Evolutionary conservation across 2,113 vertebrate genomes (phyloP), one percentile per base, ranked within the genome.

Genomic region (Etheostoma spectabile): DNA sequence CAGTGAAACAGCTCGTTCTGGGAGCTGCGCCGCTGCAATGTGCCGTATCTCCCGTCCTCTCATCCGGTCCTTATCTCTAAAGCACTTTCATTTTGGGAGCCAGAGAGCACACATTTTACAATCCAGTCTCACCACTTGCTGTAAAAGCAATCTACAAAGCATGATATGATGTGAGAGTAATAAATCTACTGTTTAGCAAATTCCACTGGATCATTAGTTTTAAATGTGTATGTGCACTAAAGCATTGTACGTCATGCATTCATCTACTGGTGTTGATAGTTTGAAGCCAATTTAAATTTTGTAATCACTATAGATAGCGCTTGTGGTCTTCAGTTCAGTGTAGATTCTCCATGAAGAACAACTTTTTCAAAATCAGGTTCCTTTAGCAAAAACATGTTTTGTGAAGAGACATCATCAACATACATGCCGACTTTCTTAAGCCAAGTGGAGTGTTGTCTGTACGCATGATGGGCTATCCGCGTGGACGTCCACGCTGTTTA

Each of bases 31-130:
- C 30, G 79, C 71, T 77, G 89, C 91, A 89, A 91, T 90, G 84
- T 90, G 89, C 87, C 78, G 73, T 91, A 92, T 92, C 93, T 90
- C 83, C 88, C 83, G 83, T 80, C 84, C 90, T 92, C 89, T 93
- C 86, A 92, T 92, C 91, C 87, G 21, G 77, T 82, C 91, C 92
- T 95, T 93, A 94, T 93, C 93, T 67, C 89, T 85, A 82, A 91
- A 91, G 86, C 87, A 91, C 91, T 93, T 93, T 93, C 88, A 92
- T 91, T 91, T 86, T 80, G 78, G 77, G 88, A 91, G 82, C 82
- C 91, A 90, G 82, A 88, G 85, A 92, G 92, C 86, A 87, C 86
- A 85, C 84, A 82, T 91, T 90, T 89, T 88, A 87, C 88, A 77
- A 77, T 89, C 45, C 66, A 81, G 84, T 56, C 66, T 35, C 71